Percentiles rank a stretch among this genome's conserved stretches.
phyloP scores from a whole-genome alignment of 1,140 invertebrate species.

The Drosophila kikkawai region DNA sequence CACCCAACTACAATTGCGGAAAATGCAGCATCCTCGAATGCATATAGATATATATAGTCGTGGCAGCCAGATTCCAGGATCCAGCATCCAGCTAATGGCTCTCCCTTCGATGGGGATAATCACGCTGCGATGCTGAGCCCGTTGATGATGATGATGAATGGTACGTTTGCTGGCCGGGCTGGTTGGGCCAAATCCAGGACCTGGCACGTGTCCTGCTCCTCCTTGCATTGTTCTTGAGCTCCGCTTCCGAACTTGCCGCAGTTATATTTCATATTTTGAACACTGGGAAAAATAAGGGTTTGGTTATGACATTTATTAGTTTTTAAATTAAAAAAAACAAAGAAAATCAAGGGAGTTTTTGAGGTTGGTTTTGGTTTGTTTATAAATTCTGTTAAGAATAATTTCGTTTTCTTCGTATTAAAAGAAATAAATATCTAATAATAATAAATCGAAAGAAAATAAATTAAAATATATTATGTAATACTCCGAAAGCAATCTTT shows the following conservation, averaged over 20 bases:
- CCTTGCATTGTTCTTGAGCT: conserved; percentile 56
- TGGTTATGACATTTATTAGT: not conserved
- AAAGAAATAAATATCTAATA: too few species aligned
- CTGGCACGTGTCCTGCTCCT: conserved; percentile 55
- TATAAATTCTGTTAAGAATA: too few species aligned
- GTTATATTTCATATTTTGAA: conserved; percentile 78
- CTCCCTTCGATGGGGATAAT: conserved; percentile 48
- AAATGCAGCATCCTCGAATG: conserved; percentile 4
- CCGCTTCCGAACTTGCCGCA: conserved; percentile 63
- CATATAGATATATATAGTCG: conserved; percentile 1
- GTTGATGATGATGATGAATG: conserved; percentile 76
- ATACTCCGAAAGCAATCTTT: fast-evolving
- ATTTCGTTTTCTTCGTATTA: too few species aligned
- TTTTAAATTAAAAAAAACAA: not conserved
- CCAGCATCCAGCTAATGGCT: conserved; percentile 56
- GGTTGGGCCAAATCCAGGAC: conserved; percentile 37
- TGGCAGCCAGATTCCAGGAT: conserved; percentile 9
- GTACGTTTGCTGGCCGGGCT: conserved; percentile 45
- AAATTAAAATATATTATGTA: too few species aligned
- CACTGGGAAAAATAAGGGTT: not conserved
- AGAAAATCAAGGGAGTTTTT: not conserved
- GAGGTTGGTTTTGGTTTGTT: too few species aligned
- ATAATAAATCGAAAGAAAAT: not conserved
- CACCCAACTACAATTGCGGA: conserved; percentile 54
- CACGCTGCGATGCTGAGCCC: conserved; percentile 28